A percentile compares a stretch with the other conserved stretches of the same genome.
These are phyloP conservation scores for Oreamnos americanus DNA, from an alignment of 2,113 vertebrate species.

Conservation along the genomic window DNA sequence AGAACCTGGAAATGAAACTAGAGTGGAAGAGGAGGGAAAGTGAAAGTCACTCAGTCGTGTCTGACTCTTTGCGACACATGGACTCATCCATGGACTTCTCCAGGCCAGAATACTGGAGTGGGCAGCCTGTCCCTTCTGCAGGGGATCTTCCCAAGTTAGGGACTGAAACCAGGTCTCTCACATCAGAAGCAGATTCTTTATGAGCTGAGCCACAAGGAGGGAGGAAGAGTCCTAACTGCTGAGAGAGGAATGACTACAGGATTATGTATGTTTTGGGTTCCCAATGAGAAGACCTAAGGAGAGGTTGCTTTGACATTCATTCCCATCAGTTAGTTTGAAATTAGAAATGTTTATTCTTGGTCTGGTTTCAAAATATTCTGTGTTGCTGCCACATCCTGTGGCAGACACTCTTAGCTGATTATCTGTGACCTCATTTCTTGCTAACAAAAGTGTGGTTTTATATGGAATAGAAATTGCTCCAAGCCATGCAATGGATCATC, in stretches of 20 bases:
- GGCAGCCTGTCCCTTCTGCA: not conserved
- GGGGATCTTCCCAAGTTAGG: not conserved
- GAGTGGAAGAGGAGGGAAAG: not conserved
- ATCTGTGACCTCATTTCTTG: not conserved
- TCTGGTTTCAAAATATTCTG: not conserved
- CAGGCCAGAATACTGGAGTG: not conserved
- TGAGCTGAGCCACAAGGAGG: not conserved
- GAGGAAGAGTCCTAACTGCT: not conserved
- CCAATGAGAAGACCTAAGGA: not conserved
- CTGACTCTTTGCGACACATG: not conserved
- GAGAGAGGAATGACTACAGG: not conserved
- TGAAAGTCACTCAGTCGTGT: not conserved
- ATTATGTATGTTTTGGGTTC: not conserved
- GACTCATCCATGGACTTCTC: not conserved
- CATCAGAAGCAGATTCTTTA: not conserved
- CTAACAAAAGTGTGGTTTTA: not conserved
- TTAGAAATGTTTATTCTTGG: not conserved
- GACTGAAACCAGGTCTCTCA: fast-evolving
- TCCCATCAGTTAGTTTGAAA: not conserved
- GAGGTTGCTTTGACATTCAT: not conserved
- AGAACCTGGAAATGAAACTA: not conserved
- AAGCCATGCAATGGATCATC: not conserved
- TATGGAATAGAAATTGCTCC: not conserved
- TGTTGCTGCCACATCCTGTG: not conserved
- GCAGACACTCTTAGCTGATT: not conserved